phyloP scores from a whole-genome alignment of 2,888 invertebrate species.

The Chrysina gloriosa region DNA sequence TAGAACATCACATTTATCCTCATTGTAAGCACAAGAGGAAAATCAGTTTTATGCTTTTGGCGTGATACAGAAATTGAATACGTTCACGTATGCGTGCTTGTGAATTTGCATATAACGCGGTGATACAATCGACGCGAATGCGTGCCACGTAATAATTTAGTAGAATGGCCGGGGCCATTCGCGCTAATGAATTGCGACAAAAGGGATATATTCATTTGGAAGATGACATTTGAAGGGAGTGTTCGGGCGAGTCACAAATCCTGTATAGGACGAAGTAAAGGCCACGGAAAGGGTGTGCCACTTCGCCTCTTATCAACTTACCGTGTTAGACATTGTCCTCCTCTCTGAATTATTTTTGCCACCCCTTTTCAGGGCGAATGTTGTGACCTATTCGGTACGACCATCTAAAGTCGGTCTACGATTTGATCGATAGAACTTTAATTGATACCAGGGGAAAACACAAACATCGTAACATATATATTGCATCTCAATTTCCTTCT shows the following conservation, averaged over 20 bases:
- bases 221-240: conserved; percentile 44
- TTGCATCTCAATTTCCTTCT: neutral
- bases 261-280: conserved; percentile 34
- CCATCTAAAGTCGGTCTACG: conserved; percentile 1
- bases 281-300: conserved; percentile 43
- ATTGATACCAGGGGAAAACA: conserved; percentile 13
- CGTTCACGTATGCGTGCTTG: neutral
- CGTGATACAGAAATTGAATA: neutral
- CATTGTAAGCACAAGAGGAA: too few species aligned
- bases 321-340: conserved; percentile 15
- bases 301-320: conserved; percentile 17
- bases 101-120: neutral
- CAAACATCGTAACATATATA: conserved; percentile 2
- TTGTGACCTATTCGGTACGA: conserved; percentile 24
- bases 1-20: too few species aligned
- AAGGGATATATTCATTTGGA: conserved; percentile 38
- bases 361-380: conserved; percentile 4
- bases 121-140: conserved; percentile 19
- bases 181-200: conserved; percentile 36
- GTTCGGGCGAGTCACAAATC: conserved; percentile 37
- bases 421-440: conserved; percentile 29
- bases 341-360: conserved; percentile 12
- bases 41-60: neutral
- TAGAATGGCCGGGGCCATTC: conserved; percentile 27
- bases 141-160: conserved; percentile 3